Evolutionary conservation across 2,113 vertebrate species (phyloP), one percentile per base, ranked within the genome.

Genomic region (Rynchops niger): DNA sequence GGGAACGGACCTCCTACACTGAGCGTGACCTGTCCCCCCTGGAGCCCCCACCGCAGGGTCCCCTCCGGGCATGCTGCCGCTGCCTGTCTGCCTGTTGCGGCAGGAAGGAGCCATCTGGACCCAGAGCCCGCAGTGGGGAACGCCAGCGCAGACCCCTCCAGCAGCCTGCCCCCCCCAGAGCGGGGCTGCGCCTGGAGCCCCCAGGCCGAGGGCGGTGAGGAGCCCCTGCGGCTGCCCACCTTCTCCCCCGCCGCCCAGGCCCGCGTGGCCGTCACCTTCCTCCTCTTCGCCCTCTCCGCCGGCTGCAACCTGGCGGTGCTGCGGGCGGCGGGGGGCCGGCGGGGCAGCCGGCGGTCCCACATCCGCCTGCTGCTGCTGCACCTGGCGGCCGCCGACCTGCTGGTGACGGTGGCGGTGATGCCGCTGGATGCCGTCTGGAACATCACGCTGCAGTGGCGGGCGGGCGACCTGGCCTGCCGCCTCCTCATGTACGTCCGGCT

Each of bases 401-500:
- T 99, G 94, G 97, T 99, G 65, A 98, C 98, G 4, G 98, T 99
- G 95, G 96, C 98, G 15, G 99, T 99, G 86, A 99, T 99, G 99
- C 99, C 99, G 1, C 97, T 99, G 94, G 99, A 99, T 5, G 99
- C 99, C 1, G 87, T 94, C 90, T 99, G 99, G 99, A 99, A 99
- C 96, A 98, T 99, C 95, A 99, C 98, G 2, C 98, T 99, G 91
- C 98, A 99, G 98, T 99, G 99, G 99, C 94, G 96, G 91, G 99
- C 98, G 0, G 99, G 98, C 0, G 99, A 99, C 71, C 72, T 97
- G 78, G 98, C 98, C 95, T 99, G 99, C 94, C 97, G 98, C 66
- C 88, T 99, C 53, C 98, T 99, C 43, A 99, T 99, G 99, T 99
- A 98, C 96, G 93, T 99, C 45, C 99, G 98, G 47, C 98, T 99